Evolutionary conservation across 2,888 invertebrate species (phyloP), one percentile per base, ranked within the genome.

Genomic region (Tiliacea aurago): DNA sequence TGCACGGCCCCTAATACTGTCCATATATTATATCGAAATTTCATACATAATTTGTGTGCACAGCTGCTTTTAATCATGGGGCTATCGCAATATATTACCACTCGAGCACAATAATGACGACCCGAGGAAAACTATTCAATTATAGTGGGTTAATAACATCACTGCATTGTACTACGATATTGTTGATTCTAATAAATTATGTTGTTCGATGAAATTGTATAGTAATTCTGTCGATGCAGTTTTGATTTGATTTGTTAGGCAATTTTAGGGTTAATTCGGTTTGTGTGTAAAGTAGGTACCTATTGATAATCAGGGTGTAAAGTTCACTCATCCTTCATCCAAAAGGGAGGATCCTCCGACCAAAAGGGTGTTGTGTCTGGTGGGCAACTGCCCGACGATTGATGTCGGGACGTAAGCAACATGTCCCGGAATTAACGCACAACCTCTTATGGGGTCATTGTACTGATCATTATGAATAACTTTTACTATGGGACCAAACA

Each of bases 21-120:
- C n/a, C n/a, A n/a, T n/a, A n/a, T n/a, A n/a, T 59, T 58, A 73
- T 62, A 75, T 47, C 28, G 66, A n/a, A 51, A 51, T 72, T 79
- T 80, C 45, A 10, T 20, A n/a, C 65, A 66, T 81, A 67, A 78
- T 78, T 81, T 81, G 66, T 78, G 51, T 58, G 23, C 62, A 20
- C 78, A 67, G 62, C 66, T 81, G 81, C 33, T 51, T 20, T 74
- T 74, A 75, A 81, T 66, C 20, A 78, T 63, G 10, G 13, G 11
- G 45, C 20, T n/a, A 45, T 53, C 45, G 33, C 20, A 80, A 66
- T 80, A 66, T 73, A 73, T 66, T 74, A 51, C 41, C 33, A 28
- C 23, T 62, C 7, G 23, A 47, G 41, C 55, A 33, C 41, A 66
- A 23, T 41, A 56, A 66, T 47, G 49, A 23, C 18, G 51, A 47